A percentile compares a stretch with the other conserved stretches of the same genome.
Conservation (phyloP, 2,113 vertebrate species). For the Osmerus mordax region DNA sequence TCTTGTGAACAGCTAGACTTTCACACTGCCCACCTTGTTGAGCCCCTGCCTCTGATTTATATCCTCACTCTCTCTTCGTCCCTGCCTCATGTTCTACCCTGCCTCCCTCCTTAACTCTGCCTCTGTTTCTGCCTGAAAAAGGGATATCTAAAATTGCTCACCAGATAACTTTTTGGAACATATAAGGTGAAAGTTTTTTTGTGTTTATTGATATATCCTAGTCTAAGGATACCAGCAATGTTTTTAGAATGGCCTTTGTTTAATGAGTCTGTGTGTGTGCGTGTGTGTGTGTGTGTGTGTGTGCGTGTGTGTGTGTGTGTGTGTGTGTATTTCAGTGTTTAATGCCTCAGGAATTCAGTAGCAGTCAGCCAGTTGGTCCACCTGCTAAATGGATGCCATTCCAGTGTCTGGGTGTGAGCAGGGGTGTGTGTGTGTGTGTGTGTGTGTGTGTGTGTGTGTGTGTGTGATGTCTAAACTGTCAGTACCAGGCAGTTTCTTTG, state of each 20-base stretch:
- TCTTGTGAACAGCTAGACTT: neutral
- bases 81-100: neutral
- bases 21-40: neutral
- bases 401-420: conserved; percentile 10
- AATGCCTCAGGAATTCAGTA: conserved; percentile 37
- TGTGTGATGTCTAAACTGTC: neutral
- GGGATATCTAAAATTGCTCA: too few species aligned
- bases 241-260: neutral
- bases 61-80: neutral
- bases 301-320: neutral
- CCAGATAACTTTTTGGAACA: too few species aligned
- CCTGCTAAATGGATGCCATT: conserved; percentile 13
- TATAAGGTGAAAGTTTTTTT: too few species aligned
- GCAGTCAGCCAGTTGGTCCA: conserved; percentile 5
- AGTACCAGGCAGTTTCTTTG: conserved; percentile 1
- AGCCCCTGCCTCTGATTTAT: neutral
- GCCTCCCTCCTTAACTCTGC: conserved; percentile 8
- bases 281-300: neutral
- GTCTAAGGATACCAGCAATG: too few species aligned
- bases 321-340: conserved; percentile 18
- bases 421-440: neutral
- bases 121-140: too few species aligned
- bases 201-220: too few species aligned
- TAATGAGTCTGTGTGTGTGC: neutral
- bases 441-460: neutral